These are phyloP conservation scores for Oophaga sylvatica DNA, from an alignment of 2,797 vertebrate genomes.

Conservation along the genomic window DNA sequence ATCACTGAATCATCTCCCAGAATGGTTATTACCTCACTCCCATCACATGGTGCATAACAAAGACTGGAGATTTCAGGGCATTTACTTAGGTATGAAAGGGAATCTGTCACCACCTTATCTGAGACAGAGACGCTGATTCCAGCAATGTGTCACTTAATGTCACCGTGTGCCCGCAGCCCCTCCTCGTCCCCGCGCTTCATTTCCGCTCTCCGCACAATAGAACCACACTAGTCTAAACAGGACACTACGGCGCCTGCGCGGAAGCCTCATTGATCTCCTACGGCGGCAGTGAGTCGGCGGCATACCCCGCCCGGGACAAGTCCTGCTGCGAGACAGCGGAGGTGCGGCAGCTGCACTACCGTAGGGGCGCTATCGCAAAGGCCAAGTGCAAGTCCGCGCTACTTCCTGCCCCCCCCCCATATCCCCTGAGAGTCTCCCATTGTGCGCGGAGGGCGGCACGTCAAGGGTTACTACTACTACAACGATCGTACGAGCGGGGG, in stretches of 20 bases:
- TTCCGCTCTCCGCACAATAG: background rate
- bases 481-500: conserved; percentile 4
- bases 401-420: conserved; percentile 1
- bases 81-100: too few relatives aligned
- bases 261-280: background rate
- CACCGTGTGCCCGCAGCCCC: too few relatives aligned
- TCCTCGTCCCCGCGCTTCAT: background rate
- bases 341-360: background rate
- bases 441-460: background rate
- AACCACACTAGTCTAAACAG: background rate
- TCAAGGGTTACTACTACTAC: conserved; percentile 32
- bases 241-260: background rate
- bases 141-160: too few relatives aligned
- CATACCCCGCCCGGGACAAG: background rate
- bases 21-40: too few relatives aligned
- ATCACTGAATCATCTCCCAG: too few relatives aligned
- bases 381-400: background rate
- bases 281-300: background rate
- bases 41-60: too few relatives aligned
- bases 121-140: too few relatives aligned
- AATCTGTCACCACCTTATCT: too few relatives aligned
- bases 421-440: background rate
- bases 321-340: background rate
- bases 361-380: too few relatives aligned
- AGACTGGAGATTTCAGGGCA: too few relatives aligned